Percentiles rank a stretch among this genome's conserved stretches.
Conservation (phyloP, 2,888 invertebrate species). For the Phalera bucephala region DNA sequence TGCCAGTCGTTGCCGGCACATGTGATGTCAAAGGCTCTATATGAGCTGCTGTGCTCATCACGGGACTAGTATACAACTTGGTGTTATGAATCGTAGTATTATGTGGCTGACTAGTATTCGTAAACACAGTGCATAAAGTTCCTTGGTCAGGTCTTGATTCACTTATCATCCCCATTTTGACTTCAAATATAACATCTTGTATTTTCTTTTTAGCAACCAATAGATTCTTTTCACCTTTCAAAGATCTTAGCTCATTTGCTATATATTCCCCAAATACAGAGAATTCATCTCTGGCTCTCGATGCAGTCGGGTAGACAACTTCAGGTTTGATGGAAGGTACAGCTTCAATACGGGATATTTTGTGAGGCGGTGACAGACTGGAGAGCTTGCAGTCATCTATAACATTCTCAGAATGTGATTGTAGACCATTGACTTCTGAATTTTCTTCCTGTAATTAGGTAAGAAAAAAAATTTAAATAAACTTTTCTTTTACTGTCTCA, state of each 20-base stretch:
- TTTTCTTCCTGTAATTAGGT: slow-evolving; percentile 55
- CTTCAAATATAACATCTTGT: slow-evolving; percentile 84
- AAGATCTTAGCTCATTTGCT: slow-evolving; percentile 82
- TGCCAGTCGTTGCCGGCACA: slow-evolving; percentile 57
- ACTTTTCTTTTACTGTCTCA: no score
- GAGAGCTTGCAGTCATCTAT: slow-evolving; percentile 50
- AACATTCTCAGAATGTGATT: slow-evolving; percentile 43
- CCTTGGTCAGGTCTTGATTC: slow-evolving; percentile 53
- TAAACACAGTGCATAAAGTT: slow-evolving; percentile 50
- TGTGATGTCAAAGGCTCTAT: slow-evolving; percentile 60
- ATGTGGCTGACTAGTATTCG: slow-evolving; percentile 40
- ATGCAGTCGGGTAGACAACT: slow-evolving; percentile 32
- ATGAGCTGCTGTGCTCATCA: slow-evolving; percentile 54
- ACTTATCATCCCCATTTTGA: slow-evolving; percentile 82
- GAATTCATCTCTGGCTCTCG: slow-evolving; percentile 74
- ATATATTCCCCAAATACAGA: slow-evolving; percentile 84
- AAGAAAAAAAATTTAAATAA: no score
- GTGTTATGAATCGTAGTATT: slow-evolving; percentile 49
- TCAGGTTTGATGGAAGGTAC: slow-evolving; percentile 48
- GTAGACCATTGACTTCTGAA: slow-evolving; percentile 40
- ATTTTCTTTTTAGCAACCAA: slow-evolving; percentile 84
- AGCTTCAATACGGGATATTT: slow-evolving; percentile 50
- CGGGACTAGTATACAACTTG: slow-evolving; percentile 58
- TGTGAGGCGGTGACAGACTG: slow-evolving; percentile 53
- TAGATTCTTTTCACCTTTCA: slow-evolving; percentile 80